Conservation (phyloP, 1,140 invertebrate genomes). For the Melitaea cinxia region DNA sequence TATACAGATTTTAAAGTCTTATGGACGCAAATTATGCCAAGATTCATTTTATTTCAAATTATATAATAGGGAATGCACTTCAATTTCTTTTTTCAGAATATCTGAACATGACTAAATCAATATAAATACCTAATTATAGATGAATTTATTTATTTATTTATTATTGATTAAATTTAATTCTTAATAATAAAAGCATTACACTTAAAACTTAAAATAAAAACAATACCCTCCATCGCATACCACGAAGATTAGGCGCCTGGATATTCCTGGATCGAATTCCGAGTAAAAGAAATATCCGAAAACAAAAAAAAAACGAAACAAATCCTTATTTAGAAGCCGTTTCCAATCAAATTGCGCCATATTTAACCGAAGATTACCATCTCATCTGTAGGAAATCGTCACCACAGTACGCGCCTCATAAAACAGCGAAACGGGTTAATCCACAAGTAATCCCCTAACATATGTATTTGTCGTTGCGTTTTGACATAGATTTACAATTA, state of each 20-base stretch:
- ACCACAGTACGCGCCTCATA: slow-evolving; percentile 52
- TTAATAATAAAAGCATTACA: not conserved
- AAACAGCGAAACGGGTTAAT: slow-evolving; percentile 60
- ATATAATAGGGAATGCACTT: no score
- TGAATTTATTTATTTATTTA: not conserved
- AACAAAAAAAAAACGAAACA: slow-evolving; percentile 39
- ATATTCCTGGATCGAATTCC: slow-evolving; percentile 26
- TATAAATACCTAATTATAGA: no score
- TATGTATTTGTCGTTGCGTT: slow-evolving; percentile 76
- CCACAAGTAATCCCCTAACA: slow-evolving; percentile 65
- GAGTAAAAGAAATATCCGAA: slow-evolving; percentile 15
- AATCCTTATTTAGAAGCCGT: slow-evolving; percentile 61
- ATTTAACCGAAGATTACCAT: slow-evolving; percentile 67
- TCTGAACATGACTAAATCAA: no score
- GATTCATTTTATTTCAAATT: no score
- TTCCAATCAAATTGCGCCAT: slow-evolving; percentile 53
- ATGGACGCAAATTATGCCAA: no score
- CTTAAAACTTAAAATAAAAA: not conserved
- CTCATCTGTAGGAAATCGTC: slow-evolving; percentile 55
- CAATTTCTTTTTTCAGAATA: no score
- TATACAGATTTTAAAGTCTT: no score
- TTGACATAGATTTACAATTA: slow-evolving; percentile 81
- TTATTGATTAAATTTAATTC: not conserved
- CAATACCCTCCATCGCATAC: slow-evolving; percentile 3
- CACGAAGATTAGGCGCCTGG: not conserved